Percentiles rank a stretch among this genome's conserved stretches.
Evolutionary conservation across 2,888 invertebrate genomes (phyloP).

Genomic region (Sarcophaga variegata): DNA sequence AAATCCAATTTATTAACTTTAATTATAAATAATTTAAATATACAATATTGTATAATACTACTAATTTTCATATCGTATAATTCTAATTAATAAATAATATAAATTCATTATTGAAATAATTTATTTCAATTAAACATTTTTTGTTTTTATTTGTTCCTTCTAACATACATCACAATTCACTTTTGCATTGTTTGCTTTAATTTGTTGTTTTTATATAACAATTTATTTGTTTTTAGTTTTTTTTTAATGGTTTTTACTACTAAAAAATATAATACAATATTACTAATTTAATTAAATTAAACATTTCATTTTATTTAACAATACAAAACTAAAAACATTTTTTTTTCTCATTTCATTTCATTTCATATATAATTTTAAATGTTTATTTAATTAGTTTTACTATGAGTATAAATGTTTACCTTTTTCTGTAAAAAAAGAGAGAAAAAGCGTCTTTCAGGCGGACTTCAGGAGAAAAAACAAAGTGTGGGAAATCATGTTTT

Average conservation of each 20-base stretch:
- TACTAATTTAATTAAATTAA: not conserved
- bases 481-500: no score
- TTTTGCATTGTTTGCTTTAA: slow-evolving; percentile 62
- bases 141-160: slow-evolving; percentile 18
- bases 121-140: slow-evolving; percentile 49
- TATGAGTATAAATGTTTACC: no score
- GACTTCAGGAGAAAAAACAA: no score
- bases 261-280: slow-evolving; percentile 51
- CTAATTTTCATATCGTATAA: not conserved
- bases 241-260: not conserved
- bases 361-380: no score
- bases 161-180: slow-evolving; percentile 68
- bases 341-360: no score
- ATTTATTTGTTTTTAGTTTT: not conserved
- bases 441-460: no score
- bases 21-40: slow-evolving; percentile 28
- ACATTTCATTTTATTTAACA: not conserved
- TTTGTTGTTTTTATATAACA: slow-evolving; percentile 14
- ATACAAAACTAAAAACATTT: no score
- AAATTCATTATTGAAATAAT: slow-evolving; percentile 47
- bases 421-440: no score
- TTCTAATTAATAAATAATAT: not conserved
- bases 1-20: slow-evolving; percentile 33
- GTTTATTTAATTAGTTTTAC: no score
- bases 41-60: not conserved